Base-by-base conservation (phyloP, 2,888 invertebrate genomes). In the Eucera pruinosa region DNA sequence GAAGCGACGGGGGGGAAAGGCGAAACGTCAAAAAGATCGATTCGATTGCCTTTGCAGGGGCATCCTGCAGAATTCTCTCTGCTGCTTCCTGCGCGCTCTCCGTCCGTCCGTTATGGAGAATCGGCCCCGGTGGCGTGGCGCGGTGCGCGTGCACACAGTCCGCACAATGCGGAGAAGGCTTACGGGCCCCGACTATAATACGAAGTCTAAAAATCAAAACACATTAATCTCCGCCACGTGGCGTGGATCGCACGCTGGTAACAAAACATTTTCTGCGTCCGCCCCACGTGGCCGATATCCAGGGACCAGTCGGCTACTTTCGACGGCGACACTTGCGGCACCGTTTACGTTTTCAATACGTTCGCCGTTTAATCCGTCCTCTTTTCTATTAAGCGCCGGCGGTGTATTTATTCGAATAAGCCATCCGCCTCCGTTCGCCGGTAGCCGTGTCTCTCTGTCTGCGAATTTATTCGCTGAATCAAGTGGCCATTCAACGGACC, bases 151-250 rank as follows among this genome's bases (percentile, higher is more conserved):
- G 81, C 70, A 82, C 82, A 80, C 18, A 70, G 82, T 77, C 81
- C 68, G 74, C 74, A 89, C 88, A 89, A 88, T 86, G 75, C 73
- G 69, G 71, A 55, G 85, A 85, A 87, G 88, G 88, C 87, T 89
- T 88, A 72, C 67, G 76, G n/a, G 13, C n/a, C n/a, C n/a, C 78
- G 87, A 84, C 80, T 87, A 89, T 88, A 90, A 92, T 90, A 85
- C 87, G 80, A 88, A 91, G 90, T 91, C 91, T 90, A 91, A 91
- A 92, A 92, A 92, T 92, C 92, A 92, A 92, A 92, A 92, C 91
- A 92, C 91, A 91, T 91, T 92, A 91, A 92, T 92, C 91, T 89
- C 84, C 69, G 90, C 76, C 92, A 92, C 92, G 92, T 92, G 92
- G 88, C 91, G 64, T 77, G 84, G 89, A 91, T 91, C 91, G 89